A percentile compares a stretch with the other conserved stretches of the same genome.
These are phyloP conservation scores for Tricholauxania praeusta DNA, from an alignment of 2,888 invertebrate genomes.

Conservation along the genomic window DNA sequence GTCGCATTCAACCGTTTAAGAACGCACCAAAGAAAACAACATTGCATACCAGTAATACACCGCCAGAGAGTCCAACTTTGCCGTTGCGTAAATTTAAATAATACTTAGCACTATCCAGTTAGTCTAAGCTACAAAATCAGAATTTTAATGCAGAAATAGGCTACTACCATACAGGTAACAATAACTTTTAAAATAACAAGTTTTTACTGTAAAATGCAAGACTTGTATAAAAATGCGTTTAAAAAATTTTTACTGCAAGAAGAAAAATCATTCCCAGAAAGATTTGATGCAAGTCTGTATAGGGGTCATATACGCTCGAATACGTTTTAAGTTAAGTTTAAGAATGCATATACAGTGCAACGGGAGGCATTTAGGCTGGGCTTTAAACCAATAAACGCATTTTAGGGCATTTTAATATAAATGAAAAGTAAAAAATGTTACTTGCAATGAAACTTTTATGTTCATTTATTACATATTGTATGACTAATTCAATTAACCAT, in stretches of 20 bases:
- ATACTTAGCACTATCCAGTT: slow-evolving; percentile 48
- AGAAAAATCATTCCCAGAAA: slow-evolving; percentile 21
- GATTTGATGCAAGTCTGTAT: slow-evolving; percentile 6
- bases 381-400: slow-evolving; percentile 41
- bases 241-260: slow-evolving; percentile 21
- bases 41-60: slow-evolving; percentile 53
- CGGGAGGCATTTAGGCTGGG: slow-evolving; percentile 46
- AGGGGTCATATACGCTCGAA: slow-evolving; percentile 28
- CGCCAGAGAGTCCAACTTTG: slow-evolving; percentile 66
- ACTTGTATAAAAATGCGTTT: slow-evolving; percentile 40
- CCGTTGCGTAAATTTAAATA: slow-evolving; percentile 66
- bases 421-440: slow-evolving; percentile 43
- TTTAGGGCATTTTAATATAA: slow-evolving; percentile 29
- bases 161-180: slow-evolving; percentile 17
- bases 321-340: slow-evolving; percentile 29
- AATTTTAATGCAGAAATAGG: slow-evolving; percentile 15
- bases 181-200: slow-evolving; percentile 24
- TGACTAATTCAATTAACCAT: slow-evolving; percentile 1
- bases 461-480: slow-evolving; percentile 24
- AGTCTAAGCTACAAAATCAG: neutral
- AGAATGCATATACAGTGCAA: slow-evolving; percentile 33
- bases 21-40: slow-evolving; percentile 60
- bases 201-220: slow-evolving; percentile 15
- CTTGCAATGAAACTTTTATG: slow-evolving; percentile 41
- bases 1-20: slow-evolving; percentile 65